These are phyloP conservation scores for Tapirus indicus DNA, from an alignment of 2,797 vertebrate species.

Conservation along the genomic window DNA sequence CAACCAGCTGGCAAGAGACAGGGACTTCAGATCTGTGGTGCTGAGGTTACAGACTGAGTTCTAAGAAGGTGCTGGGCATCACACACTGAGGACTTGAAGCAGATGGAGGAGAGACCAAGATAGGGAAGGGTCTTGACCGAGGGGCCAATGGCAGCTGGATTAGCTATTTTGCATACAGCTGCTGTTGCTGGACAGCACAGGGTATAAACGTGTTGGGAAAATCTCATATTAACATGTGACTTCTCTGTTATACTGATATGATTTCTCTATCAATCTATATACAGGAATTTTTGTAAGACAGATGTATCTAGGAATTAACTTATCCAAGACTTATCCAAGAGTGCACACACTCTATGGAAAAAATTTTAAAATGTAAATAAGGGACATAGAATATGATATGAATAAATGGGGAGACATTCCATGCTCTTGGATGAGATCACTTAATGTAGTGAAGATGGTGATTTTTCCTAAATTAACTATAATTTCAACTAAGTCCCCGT, in stretches of 20 bases:
- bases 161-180: background rate
- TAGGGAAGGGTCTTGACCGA: background rate
- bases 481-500: background rate
- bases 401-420: background rate
- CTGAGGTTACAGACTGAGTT: background rate
- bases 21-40: background rate
- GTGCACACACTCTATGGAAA: background rate
- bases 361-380: background rate
- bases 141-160: background rate
- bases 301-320: background rate
- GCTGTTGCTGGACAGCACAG: no score
- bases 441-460: background rate
- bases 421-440: background rate
- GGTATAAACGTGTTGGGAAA: background rate
- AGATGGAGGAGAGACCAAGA: background rate
- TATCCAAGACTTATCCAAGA: background rate
- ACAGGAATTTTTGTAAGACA: background rate
- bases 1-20: background rate
- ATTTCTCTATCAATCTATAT: background rate
- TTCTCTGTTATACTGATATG: background rate
- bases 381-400: background rate
- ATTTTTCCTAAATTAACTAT: background rate
- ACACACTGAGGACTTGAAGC: background rate
- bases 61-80: background rate
- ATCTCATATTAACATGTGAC: background rate